Evolutionary conservation across 2,797 vertebrate species (phyloP).

Genomic region (Sebastes itinus): DNA sequence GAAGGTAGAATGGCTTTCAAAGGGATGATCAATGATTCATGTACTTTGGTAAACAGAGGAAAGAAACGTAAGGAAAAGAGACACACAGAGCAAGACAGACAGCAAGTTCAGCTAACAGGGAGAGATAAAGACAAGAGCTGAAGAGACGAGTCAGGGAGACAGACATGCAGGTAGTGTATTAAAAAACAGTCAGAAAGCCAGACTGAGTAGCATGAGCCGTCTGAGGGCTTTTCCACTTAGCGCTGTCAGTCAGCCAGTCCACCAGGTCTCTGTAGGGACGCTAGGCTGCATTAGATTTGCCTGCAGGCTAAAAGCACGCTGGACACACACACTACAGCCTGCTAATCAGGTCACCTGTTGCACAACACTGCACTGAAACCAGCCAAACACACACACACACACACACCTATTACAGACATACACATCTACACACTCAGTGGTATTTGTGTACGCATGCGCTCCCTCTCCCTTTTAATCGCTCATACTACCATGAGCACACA

Average conservation of each 20-base stretch:
- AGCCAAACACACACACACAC: neutral
- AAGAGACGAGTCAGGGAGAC: too few relatives aligned
- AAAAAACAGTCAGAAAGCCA: conserved; percentile 5
- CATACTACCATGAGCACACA: neutral
- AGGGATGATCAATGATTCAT: neutral
- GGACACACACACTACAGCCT: conserved; percentile 47
- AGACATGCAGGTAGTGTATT: neutral
- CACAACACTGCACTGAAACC: conserved; percentile 39
- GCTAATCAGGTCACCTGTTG: conserved; percentile 74
- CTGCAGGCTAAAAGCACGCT: conserved; percentile 45
- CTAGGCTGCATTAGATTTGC: conserved; percentile 48
- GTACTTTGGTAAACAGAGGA: neutral
- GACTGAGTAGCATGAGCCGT: conserved; percentile 34
- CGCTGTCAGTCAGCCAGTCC: conserved; percentile 38
- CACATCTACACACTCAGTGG: neutral
- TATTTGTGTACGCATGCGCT: neutral
- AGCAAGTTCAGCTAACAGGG: neutral
- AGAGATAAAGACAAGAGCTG: too few relatives aligned
- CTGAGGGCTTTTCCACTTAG: conserved; percentile 64
- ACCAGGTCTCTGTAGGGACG: conserved; percentile 33
- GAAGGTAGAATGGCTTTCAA: conserved; percentile 3
- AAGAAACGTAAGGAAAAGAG: neutral
- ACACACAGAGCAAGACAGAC: neutral
- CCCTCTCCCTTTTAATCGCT: neutral
- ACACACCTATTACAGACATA: neutral